A percentile compares a stretch with the other conserved stretches of the same genome.
These are phyloP conservation scores for Ammodytes marinus DNA, from an alignment of 2,113 vertebrate genomes.

Conservation along the genomic window DNA sequence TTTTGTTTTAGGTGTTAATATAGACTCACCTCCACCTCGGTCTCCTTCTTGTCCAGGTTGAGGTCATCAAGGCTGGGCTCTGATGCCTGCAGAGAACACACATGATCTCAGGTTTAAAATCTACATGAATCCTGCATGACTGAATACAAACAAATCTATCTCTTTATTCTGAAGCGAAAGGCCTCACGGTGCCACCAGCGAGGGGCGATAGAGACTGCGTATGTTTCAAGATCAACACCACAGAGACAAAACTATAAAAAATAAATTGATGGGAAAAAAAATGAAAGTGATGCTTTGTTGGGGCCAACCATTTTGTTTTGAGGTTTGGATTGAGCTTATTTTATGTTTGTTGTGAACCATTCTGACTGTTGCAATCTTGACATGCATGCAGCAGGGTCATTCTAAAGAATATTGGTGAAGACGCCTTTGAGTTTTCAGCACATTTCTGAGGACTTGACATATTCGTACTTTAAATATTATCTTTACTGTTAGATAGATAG, in stretches of 20 bases:
- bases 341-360: too few species aligned
- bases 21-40: conserved; percentile 92
- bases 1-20: neutral
- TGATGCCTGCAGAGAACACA: conserved; percentile 62
- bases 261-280: too few species aligned
- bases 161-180: too few species aligned
- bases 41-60: conserved; percentile 91
- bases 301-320: neutral
- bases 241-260: neutral
- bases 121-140: too few species aligned
- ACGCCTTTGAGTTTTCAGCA: too few species aligned
- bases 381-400: too few species aligned
- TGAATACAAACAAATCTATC: neutral
- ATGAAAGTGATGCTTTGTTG: neutral
- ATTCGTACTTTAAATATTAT: too few species aligned
- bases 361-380: too few species aligned
- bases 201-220: conserved; percentile 53
- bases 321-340: neutral
- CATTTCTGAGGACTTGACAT: too few species aligned
- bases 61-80: conserved; percentile 89
- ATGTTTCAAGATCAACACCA: neutral
- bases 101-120: neutral
- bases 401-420: too few species aligned
- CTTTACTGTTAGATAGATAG: too few species aligned
- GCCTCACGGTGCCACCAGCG: neutral